These are phyloP conservation scores for Oplegnathus fasciatus DNA, from an alignment of 2,113 vertebrate genomes.

Conservation along the genomic window DNA sequence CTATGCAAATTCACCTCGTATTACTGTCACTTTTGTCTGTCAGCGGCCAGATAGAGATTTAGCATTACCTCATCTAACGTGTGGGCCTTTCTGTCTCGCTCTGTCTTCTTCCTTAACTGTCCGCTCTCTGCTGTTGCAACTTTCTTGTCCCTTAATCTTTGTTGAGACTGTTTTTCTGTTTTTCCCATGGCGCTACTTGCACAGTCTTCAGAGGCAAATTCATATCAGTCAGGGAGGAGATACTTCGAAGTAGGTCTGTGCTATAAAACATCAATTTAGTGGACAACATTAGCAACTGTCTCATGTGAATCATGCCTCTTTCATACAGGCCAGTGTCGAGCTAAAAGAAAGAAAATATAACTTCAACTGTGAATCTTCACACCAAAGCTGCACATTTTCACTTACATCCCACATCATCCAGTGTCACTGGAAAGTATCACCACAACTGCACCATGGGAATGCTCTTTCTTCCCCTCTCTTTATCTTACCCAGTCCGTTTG, in stretches of 20 bases:
- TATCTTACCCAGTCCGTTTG: not conserved
- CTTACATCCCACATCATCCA: not conserved
- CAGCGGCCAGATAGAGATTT: conserved; percentile 52
- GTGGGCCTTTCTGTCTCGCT: not conserved
- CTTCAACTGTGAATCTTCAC: not conserved
- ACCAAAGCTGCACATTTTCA: not conserved
- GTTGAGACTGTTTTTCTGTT: not conserved
- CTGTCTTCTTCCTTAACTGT: conserved; percentile 3
- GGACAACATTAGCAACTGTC: conserved; percentile 6
- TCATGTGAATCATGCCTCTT: not conserved
- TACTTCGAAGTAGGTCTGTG: not conserved
- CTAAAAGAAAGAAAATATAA: not conserved
- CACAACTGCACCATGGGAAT: not conserved
- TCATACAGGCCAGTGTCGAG: not conserved
- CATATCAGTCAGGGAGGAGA: not conserved
- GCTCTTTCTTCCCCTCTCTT: not conserved
- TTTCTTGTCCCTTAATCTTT: conserved; percentile 11
- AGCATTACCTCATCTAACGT: conserved; percentile 45
- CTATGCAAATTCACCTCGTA: conserved; percentile 67
- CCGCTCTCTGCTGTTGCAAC: not conserved
- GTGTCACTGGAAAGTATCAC: not conserved
- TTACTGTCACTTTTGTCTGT: conserved; percentile 69
- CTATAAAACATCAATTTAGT: conserved; percentile 4
- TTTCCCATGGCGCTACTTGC: conserved; percentile 6
- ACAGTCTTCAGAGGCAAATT: not conserved